Evolutionary conservation across 2,113 vertebrate genomes (phyloP), one percentile per base, ranked within the genome.

Genomic region (Aix galericulata): DNA sequence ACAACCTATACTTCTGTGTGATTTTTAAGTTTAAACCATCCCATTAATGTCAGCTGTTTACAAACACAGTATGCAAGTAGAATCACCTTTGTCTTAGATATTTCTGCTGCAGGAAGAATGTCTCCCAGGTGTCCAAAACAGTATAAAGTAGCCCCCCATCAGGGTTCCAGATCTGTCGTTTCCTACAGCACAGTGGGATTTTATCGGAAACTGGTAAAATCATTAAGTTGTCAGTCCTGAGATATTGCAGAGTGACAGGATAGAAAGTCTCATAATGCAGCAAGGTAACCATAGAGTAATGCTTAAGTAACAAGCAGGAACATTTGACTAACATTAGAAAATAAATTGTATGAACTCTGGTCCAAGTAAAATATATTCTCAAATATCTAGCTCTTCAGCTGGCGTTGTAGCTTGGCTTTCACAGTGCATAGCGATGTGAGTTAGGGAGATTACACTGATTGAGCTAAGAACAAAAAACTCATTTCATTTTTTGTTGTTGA

Each of bases 191-290:
- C 91, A 88, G 92, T 92, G 97, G 98, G 98, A 97, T 98, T 98
- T 98, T 97, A 77, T 97, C 97, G 97, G 97, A 98, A 99, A 96
- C 98, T 98, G 98, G 97, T 98, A 98, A 98, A 99, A 98, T 97
- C 97, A 96, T 99, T 98, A 98, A 98, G 97, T 98, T 98, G 97
- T 98, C 97, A 97, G 95, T 95, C 97, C 96, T 98, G 97, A 98
- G 96, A 95, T 96, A 97, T 97, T 97, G 96, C 96, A 96, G 97
- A 98, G 94, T 98, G 98, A 97, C 95, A 96, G 93, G 92, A 91
- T 84, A 97, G 97, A 98, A 98, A 97, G 82, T 97, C 96, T 97
- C 97, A 94, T 94, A 97, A 92, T 90, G 91, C 90, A n/a, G 84
- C 93, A 52, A 63, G 89, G 96, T 94, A 96, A 82, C 94, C 13